phyloP scores from a whole-genome alignment of 2,888 invertebrate species.

The Dascillus cervinus region DNA sequence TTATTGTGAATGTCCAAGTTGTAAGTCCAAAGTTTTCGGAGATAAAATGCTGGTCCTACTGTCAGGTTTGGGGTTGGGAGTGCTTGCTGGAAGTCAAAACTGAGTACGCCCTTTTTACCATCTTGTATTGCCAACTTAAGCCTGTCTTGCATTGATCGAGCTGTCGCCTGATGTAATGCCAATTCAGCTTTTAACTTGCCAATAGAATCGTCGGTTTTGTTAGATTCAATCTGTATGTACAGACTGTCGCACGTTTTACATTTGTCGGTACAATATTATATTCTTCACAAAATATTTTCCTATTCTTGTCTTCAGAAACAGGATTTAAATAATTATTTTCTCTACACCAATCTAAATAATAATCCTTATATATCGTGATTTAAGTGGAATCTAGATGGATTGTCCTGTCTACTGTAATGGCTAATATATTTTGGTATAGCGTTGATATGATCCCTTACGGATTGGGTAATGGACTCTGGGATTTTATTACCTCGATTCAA shows the following conservation, averaged over 20 bases:
- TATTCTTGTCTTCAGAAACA: too few species aligned
- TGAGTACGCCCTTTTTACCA: slow-evolving; percentile 11
- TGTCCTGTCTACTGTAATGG: slow-evolving; percentile 13
- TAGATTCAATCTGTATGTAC: slow-evolving; percentile 1
- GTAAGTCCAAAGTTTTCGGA: slow-evolving; percentile 17
- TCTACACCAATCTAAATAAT: too few species aligned
- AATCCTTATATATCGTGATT: too few species aligned
- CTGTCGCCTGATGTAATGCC: slow-evolving; percentile 4
- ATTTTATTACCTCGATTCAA: slow-evolving; percentile 10
- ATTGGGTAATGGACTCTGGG: slow-evolving; percentile 4
- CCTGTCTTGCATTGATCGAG: slow-evolving; percentile 14
- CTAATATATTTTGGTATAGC: slow-evolving; percentile 12
- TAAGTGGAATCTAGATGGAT: slow-evolving; percentile 12
- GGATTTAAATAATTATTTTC: too few species aligned
- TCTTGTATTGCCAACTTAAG: slow-evolving; percentile 11
- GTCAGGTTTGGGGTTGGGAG: slow-evolving; percentile 16
- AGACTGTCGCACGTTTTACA: slow-evolving; percentile 2
- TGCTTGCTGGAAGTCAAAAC: slow-evolving; percentile 19
- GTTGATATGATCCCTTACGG: slow-evolving; percentile 12
- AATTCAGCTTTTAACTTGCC: slow-evolving; percentile 12
- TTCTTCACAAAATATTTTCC: too few species aligned
- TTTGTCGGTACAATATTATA: too few species aligned
- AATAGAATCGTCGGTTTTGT: slow-evolving; percentile 2
- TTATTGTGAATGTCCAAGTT: slow-evolving; percentile 18
- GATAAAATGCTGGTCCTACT: slow-evolving; percentile 18